phyloP scores from a whole-genome alignment of 2,113 vertebrate species.

The Sapajus apella region DNA sequence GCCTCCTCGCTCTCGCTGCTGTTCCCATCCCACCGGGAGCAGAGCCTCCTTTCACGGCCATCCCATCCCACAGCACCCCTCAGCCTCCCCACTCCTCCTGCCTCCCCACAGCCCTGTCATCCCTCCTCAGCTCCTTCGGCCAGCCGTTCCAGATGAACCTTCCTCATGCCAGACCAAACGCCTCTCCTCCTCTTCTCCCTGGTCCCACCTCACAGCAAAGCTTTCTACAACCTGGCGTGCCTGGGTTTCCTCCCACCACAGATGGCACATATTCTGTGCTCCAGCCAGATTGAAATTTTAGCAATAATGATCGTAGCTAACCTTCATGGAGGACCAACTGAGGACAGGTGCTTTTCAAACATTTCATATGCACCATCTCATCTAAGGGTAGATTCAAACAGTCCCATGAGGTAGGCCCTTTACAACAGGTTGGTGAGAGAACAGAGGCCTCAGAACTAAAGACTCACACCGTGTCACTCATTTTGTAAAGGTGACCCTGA shows the following conservation, averaged over 20 bases:
- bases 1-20: rapidly evolving
- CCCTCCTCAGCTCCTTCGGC: rapidly evolving
- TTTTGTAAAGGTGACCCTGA: rapidly evolving
- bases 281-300: not conserved
- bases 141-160: too few species aligned
- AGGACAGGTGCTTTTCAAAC: not conserved
- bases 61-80: too few species aligned
- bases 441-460: not conserved
- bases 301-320: too few species aligned
- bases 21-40: rapidly evolving
- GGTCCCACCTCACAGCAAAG: too few species aligned
- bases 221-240: not conserved
- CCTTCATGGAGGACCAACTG: rapidly evolving
- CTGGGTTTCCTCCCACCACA: not conserved
- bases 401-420: rapidly evolving
- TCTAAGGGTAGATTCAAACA: not conserved
- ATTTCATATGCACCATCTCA: rapidly evolving
- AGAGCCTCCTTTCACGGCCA: rapidly evolving
- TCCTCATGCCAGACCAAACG: rapidly evolving
- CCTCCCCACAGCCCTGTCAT: not conserved
- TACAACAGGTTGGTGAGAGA: too few species aligned
- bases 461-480: rapidly evolving
- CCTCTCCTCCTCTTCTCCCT: not conserved
- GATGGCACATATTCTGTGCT: too few species aligned
- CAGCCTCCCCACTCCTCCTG: rapidly evolving